Evolutionary conservation across 92 coral and sea anemone species (phyloP), one percentile per base, ranked within the genome.

Genomic region (Epizoanthus fatuus): DNA sequence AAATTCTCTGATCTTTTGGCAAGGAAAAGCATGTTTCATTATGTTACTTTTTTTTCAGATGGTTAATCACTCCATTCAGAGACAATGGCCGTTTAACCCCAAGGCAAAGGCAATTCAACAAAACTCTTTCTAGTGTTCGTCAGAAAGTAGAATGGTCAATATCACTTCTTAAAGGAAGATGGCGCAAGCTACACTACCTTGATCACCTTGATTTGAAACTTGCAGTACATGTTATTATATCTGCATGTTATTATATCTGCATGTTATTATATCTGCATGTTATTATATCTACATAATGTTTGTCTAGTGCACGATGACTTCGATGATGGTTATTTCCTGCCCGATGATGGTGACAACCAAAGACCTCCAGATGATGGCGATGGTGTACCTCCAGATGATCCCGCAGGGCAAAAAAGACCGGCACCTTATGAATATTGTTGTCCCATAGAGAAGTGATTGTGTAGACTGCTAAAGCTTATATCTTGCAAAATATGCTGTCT

Each of bases 81-180:
- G 58, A 72, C 78, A 42, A 42, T 72, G 78, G 78, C 78, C 44
- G 62, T 20, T 51, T 72, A 72, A 72, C 78, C 42, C 78, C 78
- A 19, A 39, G 78, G 38, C 79, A 73, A 40, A 73, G 12, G 53
- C 63, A 53, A 53, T 73, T 73, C 79, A 73, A 73, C 63, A 49
- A 19, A 49, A 22, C 63, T 55, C 63, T 73, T 38, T 51, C 79
- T 37, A 20, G 60, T 49, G 63, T 53, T 25, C 49, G 79, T 38
- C 79, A 73, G 79, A 73, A 73, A 53, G 63, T 73, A 35, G 79
- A 73, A 53, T 49, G 79, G 45, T 73, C 79, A 49, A 73, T 73
- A 39, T 73, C 63, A 39, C 79, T 73, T 20, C 79, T 73, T 5
- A 73, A 73, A 55, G 79, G 79, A 73, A 73, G 60, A 73, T 73